Evolutionary conservation across 1,140 invertebrate genomes (phyloP).

Genomic region (Artemia franciscana): DNA sequence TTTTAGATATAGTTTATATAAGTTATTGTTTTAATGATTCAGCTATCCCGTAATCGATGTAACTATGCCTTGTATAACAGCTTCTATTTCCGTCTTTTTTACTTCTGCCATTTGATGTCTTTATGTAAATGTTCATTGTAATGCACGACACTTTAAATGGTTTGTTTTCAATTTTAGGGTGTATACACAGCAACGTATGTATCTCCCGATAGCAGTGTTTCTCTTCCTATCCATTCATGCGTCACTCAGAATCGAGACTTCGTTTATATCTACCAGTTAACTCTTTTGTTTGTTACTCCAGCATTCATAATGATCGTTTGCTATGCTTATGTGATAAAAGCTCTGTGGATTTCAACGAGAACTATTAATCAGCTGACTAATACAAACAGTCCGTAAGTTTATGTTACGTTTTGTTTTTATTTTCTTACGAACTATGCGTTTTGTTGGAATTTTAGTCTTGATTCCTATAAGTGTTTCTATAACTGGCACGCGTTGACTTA

Average conservation of each 20-base stretch:
- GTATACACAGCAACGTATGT: too few relatives aligned
- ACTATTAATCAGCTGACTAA: constrained; percentile 23
- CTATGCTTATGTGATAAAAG: constrained; percentile 28
- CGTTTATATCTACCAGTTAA: constrained; percentile 25
- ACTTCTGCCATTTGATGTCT: too few relatives aligned
- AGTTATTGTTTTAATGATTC: too few relatives aligned
- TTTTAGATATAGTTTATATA: too few relatives aligned
- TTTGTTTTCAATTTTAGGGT: too few relatives aligned
- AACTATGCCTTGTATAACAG: too few relatives aligned
- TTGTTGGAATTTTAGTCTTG: neutral
- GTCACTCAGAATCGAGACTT: constrained; percentile 8
- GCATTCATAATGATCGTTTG: constrained; percentile 26
- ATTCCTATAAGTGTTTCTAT: too few relatives aligned
- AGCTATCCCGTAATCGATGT: too few relatives aligned
- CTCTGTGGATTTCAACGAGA: constrained; percentile 28
- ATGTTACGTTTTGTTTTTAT: neutral
- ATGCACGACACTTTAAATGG: too few relatives aligned
- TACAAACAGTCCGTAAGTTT: constrained; percentile 11
- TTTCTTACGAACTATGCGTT: neutral
- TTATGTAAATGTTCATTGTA: too few relatives aligned
- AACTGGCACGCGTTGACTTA: too few relatives aligned
- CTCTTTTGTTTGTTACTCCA: constrained; percentile 26
- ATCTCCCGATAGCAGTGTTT: neutral
- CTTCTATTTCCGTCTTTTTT: too few relatives aligned
- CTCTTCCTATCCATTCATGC: neutral